Percentiles rank a stretch among this genome's conserved stretches.
phyloP scores from a whole-genome alignment of 2,113 vertebrate genomes.

The Solenodon paradoxus region DNA sequence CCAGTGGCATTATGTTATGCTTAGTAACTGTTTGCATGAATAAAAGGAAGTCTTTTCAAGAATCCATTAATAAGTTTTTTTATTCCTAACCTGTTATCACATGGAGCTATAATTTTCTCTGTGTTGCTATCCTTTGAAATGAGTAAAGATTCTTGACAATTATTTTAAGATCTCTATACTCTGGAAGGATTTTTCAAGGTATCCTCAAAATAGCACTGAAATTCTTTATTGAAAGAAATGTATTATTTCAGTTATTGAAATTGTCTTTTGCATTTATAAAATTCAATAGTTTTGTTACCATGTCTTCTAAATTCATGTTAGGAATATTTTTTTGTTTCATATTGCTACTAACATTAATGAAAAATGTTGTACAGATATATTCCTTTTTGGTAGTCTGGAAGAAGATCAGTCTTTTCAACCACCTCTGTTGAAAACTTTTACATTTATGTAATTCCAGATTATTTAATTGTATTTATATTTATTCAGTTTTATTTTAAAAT shows the following conservation, averaged over 20 bases:
- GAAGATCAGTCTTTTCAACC: not conserved
- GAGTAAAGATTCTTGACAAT: no score
- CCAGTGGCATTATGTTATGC: not conserved
- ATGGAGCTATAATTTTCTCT: no score
- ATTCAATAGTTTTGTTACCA: not conserved
- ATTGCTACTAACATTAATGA: not conserved
- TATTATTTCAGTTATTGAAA: no score
- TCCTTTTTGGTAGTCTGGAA: not conserved
- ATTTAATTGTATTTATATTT: not conserved
- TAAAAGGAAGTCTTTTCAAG: not conserved
- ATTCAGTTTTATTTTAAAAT: not conserved
- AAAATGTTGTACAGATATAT: not conserved
- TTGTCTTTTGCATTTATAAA: not conserved
- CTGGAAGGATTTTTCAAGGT: no score
- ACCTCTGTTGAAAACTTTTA: not conserved
- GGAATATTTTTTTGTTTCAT: not conserved
- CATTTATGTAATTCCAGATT: not conserved
- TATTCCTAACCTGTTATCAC: not conserved
- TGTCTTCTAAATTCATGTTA: not conserved
- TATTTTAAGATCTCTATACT: no score
- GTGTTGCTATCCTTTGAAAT: no score
- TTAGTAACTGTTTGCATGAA: not conserved
- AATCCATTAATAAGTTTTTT: not conserved
- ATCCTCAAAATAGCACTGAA: no score
- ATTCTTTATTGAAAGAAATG: no score